These are phyloP conservation scores for Dromiciops gliroides DNA, from an alignment of 2,113 vertebrate genomes.

Conservation along the genomic window DNA sequence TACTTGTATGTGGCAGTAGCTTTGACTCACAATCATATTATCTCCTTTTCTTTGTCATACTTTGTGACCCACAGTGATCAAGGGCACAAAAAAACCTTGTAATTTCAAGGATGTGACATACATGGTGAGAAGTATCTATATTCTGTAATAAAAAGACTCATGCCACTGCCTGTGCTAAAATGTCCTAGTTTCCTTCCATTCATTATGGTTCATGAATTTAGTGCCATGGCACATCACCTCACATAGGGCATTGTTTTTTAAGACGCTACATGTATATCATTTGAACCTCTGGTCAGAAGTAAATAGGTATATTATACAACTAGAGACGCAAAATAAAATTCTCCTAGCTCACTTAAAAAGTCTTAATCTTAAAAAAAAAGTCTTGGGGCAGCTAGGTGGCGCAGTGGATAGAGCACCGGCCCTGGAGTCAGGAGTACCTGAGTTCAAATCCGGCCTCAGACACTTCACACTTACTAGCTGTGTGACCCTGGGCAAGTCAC, in stretches of 20 bases:
- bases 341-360: conserved; percentile 34
- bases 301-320: neutral
- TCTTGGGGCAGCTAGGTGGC: no score
- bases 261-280: neutral
- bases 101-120: neutral
- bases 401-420: no score
- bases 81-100: neutral
- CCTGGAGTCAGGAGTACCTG: no score
- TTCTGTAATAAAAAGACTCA: neutral
- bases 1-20: neutral
- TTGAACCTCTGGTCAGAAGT: conserved; percentile 24
- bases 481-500: no score
- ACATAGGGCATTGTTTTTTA: neutral
- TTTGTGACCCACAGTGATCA: neutral
- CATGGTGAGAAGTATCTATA: neutral
- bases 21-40: neutral
- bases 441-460: no score
- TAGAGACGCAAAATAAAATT: neutral
- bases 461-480: no score
- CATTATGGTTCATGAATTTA: neutral
- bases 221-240: conserved; percentile 16
- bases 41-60: neutral
- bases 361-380: no score
- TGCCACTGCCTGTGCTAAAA: neutral
- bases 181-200: neutral